Conservation (phyloP, 2,888 invertebrate species). For the Bruchidius siliquastri region DNA sequence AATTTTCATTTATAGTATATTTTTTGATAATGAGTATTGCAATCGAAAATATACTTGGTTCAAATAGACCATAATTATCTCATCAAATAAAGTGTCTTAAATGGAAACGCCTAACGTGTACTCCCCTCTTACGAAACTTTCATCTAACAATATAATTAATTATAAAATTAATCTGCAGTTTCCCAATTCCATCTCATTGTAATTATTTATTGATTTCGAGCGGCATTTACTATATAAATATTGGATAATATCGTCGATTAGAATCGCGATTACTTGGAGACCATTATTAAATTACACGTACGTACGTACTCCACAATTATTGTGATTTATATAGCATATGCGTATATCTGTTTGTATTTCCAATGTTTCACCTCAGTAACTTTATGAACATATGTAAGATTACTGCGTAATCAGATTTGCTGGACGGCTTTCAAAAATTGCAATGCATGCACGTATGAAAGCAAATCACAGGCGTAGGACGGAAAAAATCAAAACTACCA, state of each 20-base stretch:
- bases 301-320: not conserved
- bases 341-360: not conserved
- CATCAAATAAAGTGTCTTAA: too few relatives aligned
- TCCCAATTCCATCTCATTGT: not conserved
- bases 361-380: not conserved
- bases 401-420: not conserved
- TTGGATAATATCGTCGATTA: not conserved
- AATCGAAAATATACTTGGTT: too few relatives aligned
- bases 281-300: not conserved
- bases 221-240: not conserved
- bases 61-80: too few relatives aligned
- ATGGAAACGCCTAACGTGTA: too few relatives aligned
- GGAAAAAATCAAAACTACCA: not conserved
- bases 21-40: too few relatives aligned
- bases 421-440: not conserved
- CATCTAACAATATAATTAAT: too few relatives aligned
- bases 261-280: not conserved
- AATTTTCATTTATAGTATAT: too few relatives aligned
- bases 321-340: not conserved
- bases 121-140: too few relatives aligned
- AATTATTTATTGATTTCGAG: not conserved
- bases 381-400: not conserved
- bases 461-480: not conserved
- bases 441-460: not conserved
- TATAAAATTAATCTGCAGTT: not conserved